These are phyloP conservation scores for Spodoptera litura DNA, from an alignment of 1,140 invertebrate genomes.

Conservation along the genomic window DNA sequence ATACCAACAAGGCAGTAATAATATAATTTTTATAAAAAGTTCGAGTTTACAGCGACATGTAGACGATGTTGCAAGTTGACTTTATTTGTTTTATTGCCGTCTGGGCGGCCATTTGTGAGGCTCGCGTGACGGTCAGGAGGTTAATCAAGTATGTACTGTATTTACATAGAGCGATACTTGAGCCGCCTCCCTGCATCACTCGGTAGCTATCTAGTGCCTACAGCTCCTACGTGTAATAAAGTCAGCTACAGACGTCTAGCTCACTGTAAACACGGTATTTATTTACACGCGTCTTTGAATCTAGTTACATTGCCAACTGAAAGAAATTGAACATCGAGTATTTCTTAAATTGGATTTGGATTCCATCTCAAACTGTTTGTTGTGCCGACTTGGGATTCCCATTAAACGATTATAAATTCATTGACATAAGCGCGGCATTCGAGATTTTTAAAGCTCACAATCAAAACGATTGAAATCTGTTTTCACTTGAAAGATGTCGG, in stretches of 20 bases:
- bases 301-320: conserved; percentile 12
- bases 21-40: conserved; percentile 2
- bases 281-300: conserved; percentile 17
- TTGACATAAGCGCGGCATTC: conserved; percentile 7
- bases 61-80: conserved; percentile 10
- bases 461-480: conserved; percentile 24
- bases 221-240: neutral
- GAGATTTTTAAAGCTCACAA: neutral
- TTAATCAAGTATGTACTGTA: conserved; percentile 3
- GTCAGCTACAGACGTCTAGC: neutral
- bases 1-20: too few species aligned
- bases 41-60: conserved; percentile 7
- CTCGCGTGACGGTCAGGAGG: conserved; percentile 3
- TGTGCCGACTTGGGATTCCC: conserved; percentile 14
- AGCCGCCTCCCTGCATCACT: neutral
- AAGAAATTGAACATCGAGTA: conserved; percentile 21
- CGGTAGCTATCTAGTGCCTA: too few species aligned
- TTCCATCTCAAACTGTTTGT: conserved; percentile 31
- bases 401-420: conserved; percentile 37
- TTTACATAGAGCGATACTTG: neutral
- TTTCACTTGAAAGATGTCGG: conserved; percentile 19
- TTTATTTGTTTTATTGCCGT: conserved; percentile 18
- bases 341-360: conserved; percentile 23
- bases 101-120: conserved; percentile 1
- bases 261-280: neutral